Evolutionary conservation across 2,113 vertebrate species (phyloP), one percentile per base, ranked within the genome.

Genomic region (Dendrocopos noguchii): DNA sequence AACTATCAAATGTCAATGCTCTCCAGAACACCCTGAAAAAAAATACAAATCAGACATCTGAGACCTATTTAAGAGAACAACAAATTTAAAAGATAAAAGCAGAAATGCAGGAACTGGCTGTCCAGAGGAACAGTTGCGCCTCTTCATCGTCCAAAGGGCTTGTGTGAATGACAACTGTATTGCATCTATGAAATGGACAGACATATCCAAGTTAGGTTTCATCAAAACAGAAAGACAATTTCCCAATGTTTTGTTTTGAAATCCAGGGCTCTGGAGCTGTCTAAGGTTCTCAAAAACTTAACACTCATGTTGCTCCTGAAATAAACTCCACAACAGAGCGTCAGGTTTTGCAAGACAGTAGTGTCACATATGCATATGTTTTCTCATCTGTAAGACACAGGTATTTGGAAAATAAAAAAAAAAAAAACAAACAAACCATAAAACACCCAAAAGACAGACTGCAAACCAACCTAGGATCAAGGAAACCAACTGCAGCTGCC

Each of bases 191-290:
- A 63, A 81, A 5, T 6, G 44, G 59, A 60, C 61, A 78, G 19
- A 46, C 6, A 60, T 3, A 15, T 9, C 56, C 60, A 74, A 61
- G 33, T 15, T 10, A 5, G 0, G 0, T 7, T 42, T 63, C 75
- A 79, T 55, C 50, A 85, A 68, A 72, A 75, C 53, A 81, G 33
- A 12, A 79, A 72, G 44, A 85, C 4, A 74, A 80, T 52, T 71
- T 36, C 22, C 60, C 9, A n/a, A 6, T 7, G 20, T 64, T 85
- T 80, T 29, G 20, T 17, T 85, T 52, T 50, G 12, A 90, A 87
- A 80, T 20, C 25, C 57, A 64, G 47, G 19, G 29, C 55, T 74
- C 55, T 80, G 22, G 47, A 42, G 64, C 20, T 52, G 17, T 77
- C 34, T 31, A 36, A 84, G 36, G 36, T 44, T 76, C 84, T 47